Evolutionary conservation across 2,797 vertebrate genomes (phyloP).

Genomic region (Alectoris magna): DNA sequence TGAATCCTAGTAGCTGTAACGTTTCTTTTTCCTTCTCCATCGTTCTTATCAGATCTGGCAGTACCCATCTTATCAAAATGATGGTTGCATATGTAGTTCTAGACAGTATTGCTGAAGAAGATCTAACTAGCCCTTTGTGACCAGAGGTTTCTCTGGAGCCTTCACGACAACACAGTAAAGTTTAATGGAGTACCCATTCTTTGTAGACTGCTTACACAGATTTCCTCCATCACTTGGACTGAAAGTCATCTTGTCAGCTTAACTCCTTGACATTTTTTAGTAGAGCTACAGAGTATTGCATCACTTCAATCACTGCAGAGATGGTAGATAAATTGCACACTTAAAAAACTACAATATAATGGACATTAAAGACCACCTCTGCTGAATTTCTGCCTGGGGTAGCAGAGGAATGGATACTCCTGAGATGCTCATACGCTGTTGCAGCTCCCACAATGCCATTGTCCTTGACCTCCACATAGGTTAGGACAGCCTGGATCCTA

Average conservation of each 20-base stretch:
- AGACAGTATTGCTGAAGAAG: not conserved
- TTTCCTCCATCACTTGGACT: not conserved
- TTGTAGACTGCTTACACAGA: not conserved
- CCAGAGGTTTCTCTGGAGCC: not conserved
- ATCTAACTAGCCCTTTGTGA: not conserved
- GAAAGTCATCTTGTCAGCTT: not conserved
- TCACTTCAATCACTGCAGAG: not conserved
- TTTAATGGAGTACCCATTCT: not conserved
- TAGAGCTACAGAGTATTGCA: not conserved
- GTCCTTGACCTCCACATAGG: not conserved
- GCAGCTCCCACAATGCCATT: not conserved
- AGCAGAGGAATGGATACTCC: not conserved
- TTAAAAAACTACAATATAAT: not conserved
- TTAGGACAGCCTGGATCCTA: not conserved
- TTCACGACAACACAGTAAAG: too few relatives aligned
- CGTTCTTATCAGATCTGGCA: not conserved
- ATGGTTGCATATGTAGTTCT: not conserved
- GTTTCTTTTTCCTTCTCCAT: not conserved
- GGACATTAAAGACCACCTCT: not conserved
- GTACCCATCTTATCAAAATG: not conserved
- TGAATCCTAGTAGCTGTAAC: too few relatives aligned
- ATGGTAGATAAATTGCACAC: rapidly evolving
- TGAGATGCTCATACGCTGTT: not conserved
- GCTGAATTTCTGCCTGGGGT: not conserved
- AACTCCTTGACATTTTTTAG: not conserved